Evolutionary conservation across 1,140 invertebrate genomes (phyloP).

Genomic region (Calliopsis andreniformis): DNA sequence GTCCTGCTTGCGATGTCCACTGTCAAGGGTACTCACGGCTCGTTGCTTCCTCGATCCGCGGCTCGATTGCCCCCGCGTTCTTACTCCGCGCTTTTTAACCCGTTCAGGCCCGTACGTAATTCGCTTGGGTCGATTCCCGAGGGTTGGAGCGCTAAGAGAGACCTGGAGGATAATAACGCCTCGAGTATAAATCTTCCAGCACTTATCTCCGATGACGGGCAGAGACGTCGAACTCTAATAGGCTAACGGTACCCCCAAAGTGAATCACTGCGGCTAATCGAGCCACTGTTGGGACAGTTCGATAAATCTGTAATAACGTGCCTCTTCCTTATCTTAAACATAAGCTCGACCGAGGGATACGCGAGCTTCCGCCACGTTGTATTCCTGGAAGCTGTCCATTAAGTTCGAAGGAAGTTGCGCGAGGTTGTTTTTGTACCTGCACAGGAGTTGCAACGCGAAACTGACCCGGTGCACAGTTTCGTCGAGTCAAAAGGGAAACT

Average conservation of each 20-base stretch:
- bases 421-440: conserved; percentile 21
- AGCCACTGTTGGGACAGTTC: no score
- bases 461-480: conserved; percentile 21
- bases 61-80: not conserved
- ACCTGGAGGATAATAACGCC: not conserved
- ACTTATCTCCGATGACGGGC: not conserved
- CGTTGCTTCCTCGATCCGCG: conserved; percentile 20
- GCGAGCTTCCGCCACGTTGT: no score
- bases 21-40: conserved; percentile 28
- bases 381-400: not conserved
- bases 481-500: not conserved
- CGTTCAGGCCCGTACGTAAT: not conserved
- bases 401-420: not conserved
- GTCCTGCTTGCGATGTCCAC: conserved; percentile 18
- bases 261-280: not conserved
- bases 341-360: no score
- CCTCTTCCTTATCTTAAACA: no score
- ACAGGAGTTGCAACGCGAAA: conserved; percentile 12
- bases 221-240: not conserved
- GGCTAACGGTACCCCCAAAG: conserved; percentile 13
- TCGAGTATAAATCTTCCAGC: conserved; percentile 5
- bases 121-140: not conserved
- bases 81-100: not conserved
- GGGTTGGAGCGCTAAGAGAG: not conserved
- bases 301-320: no score